Evolutionary conservation across 2,113 vertebrate species (phyloP).

Genomic region (Entelurus aequoreus): DNA sequence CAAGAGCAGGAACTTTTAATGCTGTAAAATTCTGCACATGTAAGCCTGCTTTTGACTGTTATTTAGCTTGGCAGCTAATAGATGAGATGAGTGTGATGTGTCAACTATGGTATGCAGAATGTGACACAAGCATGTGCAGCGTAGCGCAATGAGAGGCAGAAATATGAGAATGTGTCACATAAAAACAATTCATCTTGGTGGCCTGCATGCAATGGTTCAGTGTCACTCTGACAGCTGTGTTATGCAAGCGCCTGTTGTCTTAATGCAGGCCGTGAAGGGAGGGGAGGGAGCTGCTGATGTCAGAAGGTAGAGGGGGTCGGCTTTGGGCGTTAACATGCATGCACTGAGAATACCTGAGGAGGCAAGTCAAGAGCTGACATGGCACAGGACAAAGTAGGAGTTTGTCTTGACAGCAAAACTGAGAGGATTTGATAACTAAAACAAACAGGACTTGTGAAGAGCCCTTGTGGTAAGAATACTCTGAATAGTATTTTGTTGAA

Average conservation of each 20-base stretch:
- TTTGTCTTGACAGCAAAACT: constrained; percentile 27
- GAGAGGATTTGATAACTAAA: constrained; percentile 26
- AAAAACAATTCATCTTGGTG: not conserved
- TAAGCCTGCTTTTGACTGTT: not conserved
- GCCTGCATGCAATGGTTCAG: constrained; percentile 12
- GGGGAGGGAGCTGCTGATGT: constrained; percentile 64
- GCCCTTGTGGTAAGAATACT: constrained; percentile 40
- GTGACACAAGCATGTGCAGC: not conserved
- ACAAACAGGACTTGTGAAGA: constrained; percentile 8
- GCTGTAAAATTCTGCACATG: not conserved
- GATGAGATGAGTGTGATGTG: constrained; percentile 32
- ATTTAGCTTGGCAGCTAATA: constrained; percentile 12
- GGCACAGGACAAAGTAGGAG: constrained; percentile 31
- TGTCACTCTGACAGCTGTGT: constrained; percentile 7
- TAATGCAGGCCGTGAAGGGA: constrained; percentile 31
- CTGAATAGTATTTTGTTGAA: constrained; percentile 4
- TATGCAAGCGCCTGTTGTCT: constrained; percentile 31
- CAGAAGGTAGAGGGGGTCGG: constrained; percentile 45
- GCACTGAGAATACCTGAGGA: constrained; percentile 65
- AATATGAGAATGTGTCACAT: constrained; percentile 6
- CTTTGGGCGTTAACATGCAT: constrained; percentile 37
- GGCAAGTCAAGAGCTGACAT: constrained; percentile 62
- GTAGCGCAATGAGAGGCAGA: not conserved
- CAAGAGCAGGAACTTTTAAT: not conserved
- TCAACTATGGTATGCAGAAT: constrained; percentile 9